Evolutionary conservation across 2,888 invertebrate species (phyloP).

Genomic region (Ichneumon xanthorius): DNA sequence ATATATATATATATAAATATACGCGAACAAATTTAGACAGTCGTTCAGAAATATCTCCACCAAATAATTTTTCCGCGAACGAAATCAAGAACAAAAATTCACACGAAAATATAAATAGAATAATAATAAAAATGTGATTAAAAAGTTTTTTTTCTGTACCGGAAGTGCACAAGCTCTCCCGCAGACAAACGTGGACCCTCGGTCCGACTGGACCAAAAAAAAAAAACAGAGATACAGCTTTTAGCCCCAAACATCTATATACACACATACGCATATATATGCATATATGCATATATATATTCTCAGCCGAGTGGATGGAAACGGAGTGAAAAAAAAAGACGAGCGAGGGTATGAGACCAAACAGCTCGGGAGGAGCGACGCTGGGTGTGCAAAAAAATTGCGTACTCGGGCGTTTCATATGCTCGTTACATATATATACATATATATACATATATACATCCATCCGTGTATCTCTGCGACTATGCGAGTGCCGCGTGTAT

Average conservation of each 20-base stretch:
- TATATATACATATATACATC: background rate
- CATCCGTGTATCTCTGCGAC: slow-evolving; percentile 1
- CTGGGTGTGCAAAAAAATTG: slow-evolving; percentile 49
- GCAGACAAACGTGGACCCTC: too few relatives aligned
- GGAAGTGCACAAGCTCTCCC: too few relatives aligned
- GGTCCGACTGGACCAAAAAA: too few relatives aligned
- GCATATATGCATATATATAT: slow-evolving; percentile 17
- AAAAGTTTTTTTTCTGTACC: too few relatives aligned
- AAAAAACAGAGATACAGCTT: too few relatives aligned
- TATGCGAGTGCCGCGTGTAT: slow-evolving; percentile 3
- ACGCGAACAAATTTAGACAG: too few relatives aligned
- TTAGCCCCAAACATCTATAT: background rate
- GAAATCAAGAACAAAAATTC: too few relatives aligned
- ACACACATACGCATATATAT: background rate
- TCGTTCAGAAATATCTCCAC: too few relatives aligned
- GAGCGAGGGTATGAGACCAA: slow-evolving; percentile 6
- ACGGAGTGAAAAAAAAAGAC: slow-evolving; percentile 37
- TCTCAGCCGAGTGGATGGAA: slow-evolving; percentile 21
- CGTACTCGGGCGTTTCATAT: slow-evolving; percentile 49
- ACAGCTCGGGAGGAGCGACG: slow-evolving; percentile 16
- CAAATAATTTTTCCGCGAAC: too few relatives aligned
- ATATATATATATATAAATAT: too few relatives aligned
- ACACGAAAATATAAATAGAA: too few relatives aligned
- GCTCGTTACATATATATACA: background rate
- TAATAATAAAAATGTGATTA: too few relatives aligned